Percentiles rank a stretch among this genome's conserved stretches.
Evolutionary conservation across 2,888 invertebrate species (phyloP).

Genomic region (Operophtera brumata): DNA sequence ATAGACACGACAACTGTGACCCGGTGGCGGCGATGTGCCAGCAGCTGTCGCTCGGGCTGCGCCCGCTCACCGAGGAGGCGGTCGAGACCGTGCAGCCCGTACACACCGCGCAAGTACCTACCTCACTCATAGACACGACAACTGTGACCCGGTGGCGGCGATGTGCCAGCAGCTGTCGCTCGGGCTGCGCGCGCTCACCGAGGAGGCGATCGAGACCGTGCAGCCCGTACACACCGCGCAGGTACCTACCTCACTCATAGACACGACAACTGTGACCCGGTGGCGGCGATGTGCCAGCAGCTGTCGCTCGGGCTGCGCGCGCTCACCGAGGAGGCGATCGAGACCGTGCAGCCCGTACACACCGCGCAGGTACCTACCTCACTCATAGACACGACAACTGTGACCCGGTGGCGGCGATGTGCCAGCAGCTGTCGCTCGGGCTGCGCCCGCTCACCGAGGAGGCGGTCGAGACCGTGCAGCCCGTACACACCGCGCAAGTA

Average conservation of each 20-base stretch:
- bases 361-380: too few relatives aligned
- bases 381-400: constrained; percentile 17
- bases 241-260: too few relatives aligned
- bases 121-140: too few relatives aligned
- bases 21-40: constrained; percentile 90
- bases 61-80: constrained; percentile 84
- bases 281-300: constrained; percentile 90
- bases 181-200: constrained; percentile 87
- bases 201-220: too few relatives aligned
- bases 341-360: not conserved
- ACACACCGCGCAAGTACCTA: too few relatives aligned
- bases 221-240: too few relatives aligned
- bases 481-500: too few relatives aligned
- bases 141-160: constrained; percentile 83
- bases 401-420: constrained; percentile 87
- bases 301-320: constrained; percentile 88
- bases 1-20: too few relatives aligned
- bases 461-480: constrained; percentile 40
- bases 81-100: too few relatives aligned
- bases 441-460: constrained; percentile 86
- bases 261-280: constrained; percentile 66
- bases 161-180: constrained; percentile 90
- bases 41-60: constrained; percentile 87
- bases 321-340: constrained; percentile 80
- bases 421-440: constrained; percentile 88